Conservation (phyloP, 2,113 vertebrate genomes). For the Dendrocopos noguchii region DNA sequence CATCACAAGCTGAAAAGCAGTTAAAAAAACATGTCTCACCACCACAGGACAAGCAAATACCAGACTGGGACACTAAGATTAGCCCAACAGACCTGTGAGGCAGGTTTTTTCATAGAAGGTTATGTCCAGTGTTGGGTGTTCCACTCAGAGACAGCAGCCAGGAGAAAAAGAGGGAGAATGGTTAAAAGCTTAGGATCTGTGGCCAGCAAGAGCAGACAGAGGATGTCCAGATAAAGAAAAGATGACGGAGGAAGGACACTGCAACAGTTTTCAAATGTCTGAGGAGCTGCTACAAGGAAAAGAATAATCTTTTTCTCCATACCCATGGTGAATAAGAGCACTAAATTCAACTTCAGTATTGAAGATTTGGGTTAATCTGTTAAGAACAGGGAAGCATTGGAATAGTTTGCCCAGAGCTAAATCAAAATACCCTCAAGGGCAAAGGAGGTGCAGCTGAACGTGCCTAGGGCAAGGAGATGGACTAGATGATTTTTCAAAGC, state of each 20-base stretch:
- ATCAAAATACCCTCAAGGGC: conserved; percentile 8
- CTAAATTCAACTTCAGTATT: conserved; percentile 9
- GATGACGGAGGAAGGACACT: background rate
- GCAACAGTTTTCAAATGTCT: background rate
- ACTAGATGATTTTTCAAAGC: conserved; percentile 2
- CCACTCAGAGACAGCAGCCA: background rate
- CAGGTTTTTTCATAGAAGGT: background rate
- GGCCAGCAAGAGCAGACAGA: background rate
- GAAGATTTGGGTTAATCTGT: conserved; percentile 29
- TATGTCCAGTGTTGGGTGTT: background rate
- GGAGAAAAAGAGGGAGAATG: background rate
- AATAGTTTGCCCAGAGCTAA: background rate
- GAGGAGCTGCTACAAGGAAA: background rate
- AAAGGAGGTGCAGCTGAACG: background rate
- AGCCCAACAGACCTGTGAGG: background rate
- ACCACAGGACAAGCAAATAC: background rate
- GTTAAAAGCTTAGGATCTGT: background rate
- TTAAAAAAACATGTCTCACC: background rate
- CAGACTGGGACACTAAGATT: background rate
- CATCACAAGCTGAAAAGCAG: background rate
- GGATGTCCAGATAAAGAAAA: background rate
- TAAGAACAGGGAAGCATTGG: conserved; percentile 10
- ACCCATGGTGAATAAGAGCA: background rate
- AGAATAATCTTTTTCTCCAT: conserved; percentile 39
- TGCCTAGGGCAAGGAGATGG: background rate